Evolutionary conservation across 2,797 vertebrate species (phyloP), one percentile per base, ranked within the genome.

Genomic region (Onychomys leucogaster): DNA sequence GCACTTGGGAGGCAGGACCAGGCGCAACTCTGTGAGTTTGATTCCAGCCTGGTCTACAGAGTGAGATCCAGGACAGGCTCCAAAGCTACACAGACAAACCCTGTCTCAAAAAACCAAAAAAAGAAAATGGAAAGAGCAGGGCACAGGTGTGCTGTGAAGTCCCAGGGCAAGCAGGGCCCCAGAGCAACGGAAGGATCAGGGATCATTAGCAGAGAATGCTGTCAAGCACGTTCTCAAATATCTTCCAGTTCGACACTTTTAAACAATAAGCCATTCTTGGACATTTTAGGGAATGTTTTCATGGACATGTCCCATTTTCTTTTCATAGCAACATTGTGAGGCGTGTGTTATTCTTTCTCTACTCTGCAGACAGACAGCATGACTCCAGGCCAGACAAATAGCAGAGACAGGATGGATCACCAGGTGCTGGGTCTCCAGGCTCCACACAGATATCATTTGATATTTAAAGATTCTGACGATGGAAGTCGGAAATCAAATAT

Each of bases 211-310:
- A 59, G 71, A 55, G 10, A 49, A 13, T 4, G 5, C 21, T 0
- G 23, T 32, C 23, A 34, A 17, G 11, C 43, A 52, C 4, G 27
- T 7, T 76, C 43, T 6, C 87, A 57, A 67, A n/a, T 9, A 41
- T 4, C 19, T 46, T 34, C 32, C 7, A 4, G 34, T 25, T 37
- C 5, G 43, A 34, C 19, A 23, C 57, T 81, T 83, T 81, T 34
- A 75, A 73, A 23, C 13, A 11, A n/a, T 32, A 73, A 88, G 82
- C 59, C 5, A 13, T 52, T 77, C 82, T 63, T 71, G 84, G 81
- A 81, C 32, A 41, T 69, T 89, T 95, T 55, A 80, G 77, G 73
- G 63, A 57, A 80, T 78, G 94, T 52, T 84, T 69, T 43, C 73
- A 12, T 21, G 82, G 61, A 73, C 77, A 27, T 23, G 6, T 21